Evolutionary conservation across 2,113 vertebrate genomes (phyloP).

Genomic region (Aplodontia rufa): DNA sequence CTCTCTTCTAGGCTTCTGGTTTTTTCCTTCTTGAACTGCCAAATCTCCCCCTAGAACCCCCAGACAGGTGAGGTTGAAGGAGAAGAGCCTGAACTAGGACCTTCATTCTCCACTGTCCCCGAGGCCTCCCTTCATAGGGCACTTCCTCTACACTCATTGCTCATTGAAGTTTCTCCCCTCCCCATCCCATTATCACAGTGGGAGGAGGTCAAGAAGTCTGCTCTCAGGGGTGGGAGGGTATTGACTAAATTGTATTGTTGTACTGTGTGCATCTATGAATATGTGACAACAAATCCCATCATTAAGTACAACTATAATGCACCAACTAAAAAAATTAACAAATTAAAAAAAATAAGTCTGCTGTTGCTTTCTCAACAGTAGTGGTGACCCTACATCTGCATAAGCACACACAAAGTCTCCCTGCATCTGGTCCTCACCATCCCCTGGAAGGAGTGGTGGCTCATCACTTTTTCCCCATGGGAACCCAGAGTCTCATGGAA

Average conservation of each 20-base stretch:
- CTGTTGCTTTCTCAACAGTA: neutral
- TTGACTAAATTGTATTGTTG: no score
- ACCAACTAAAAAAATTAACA: no score
- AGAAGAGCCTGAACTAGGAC: neutral
- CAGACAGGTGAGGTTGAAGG: neutral
- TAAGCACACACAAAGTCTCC: neutral
- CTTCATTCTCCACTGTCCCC: neutral
- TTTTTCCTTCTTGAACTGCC: neutral
- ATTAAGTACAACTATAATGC: no score
- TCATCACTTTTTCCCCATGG: neutral
- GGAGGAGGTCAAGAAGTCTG: neutral
- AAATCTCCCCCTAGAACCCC: neutral
- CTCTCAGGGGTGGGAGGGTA: no score
- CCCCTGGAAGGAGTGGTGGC: neutral
- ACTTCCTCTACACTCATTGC: neutral
- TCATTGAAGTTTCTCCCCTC: neutral
- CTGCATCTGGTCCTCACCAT: neutral
- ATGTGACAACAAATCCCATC: no score
- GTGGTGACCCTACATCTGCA: rapidly evolving
- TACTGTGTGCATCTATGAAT: no score
- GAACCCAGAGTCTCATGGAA: neutral
- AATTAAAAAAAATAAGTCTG: no score
- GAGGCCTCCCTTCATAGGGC: neutral
- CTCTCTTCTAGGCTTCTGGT: neutral
- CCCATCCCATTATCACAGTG: rapidly evolving